Evolutionary conservation across 2,888 invertebrate genomes (phyloP), one percentile per base, ranked within the genome.

Genomic region (Andrena marginata): DNA sequence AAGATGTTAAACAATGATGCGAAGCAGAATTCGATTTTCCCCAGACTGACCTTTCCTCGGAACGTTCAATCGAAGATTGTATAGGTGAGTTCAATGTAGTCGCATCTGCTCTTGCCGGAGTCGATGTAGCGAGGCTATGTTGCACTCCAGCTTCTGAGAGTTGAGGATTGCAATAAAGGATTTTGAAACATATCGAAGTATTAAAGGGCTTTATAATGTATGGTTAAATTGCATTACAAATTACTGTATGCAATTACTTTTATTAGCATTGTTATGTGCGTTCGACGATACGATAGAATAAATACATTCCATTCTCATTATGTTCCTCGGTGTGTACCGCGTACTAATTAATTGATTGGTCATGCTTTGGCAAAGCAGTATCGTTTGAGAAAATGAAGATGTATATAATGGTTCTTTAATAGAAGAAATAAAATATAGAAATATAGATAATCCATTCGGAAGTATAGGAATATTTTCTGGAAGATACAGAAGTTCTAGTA

Each of bases 1-100:
- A 31, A 63, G 13, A 60, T 65, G 59, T 26, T 54, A 13, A 64
- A 64, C 16, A 26, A 79, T 42, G 35, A 76, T n/a, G 16, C 23
- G 6, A 60, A 48, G 8, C 2, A 42, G 20, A 56, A 74, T 74
- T 64, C 33, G 20, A 72, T 54, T 59, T 23, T 42, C 26, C 60
- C 13, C 26, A 35, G 1, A 13, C 4, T 63, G 2, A 59, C 20
- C n/a, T 33, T 82, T 23, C 16, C 26, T 20, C 23, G 0, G 26
- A 42, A 0, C 16, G 6, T 23, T 26, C 8, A 2, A 35, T 54
- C 42, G 8, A 62, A 60, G 26, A 59, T 7, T 20, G 13, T 56
- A n/a, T 51, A 60, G 60, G 26, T 16, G 26, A 70, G 31, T 72
- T 72, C 35, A 35, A 35, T 35, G 51, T 35, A 31, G 10, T 31